Base-by-base conservation (phyloP, 2,888 invertebrate genomes). In the Drymonia ruficornis region DNA sequence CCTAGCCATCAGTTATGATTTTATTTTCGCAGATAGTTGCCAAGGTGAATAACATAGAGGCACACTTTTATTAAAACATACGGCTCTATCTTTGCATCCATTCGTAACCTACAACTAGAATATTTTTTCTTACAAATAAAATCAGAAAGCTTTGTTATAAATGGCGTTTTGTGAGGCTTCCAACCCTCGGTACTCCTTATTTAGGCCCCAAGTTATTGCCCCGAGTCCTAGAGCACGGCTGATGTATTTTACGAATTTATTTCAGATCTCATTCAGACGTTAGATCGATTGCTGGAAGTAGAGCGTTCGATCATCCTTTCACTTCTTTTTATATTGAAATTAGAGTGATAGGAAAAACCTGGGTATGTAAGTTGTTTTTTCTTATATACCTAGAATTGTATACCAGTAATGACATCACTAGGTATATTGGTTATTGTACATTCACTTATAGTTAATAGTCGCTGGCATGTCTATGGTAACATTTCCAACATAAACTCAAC, bases 181-280 rank as follows among this genome's bases (percentile, higher is more conserved):
- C 18, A 54, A 49, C 43, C 43, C 12, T 43, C 43, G 19, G 19
- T 6, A 16, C 42, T 61, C 44, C 49, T 50, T 48, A 56, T 54
- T 34, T 44, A 57, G 48, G 52, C 52, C 45, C 40, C n/a, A 49
- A 61, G 53, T 56, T 63, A 59, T 64, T 53, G 36, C 54, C 47
- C 42, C 9, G 11, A 40, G 19, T 13, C 15, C 19, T 57, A 44
- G 18, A 7, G 43, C 43, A 11, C 40, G 50, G 49, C 50, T 54
- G 52, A 55, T 55, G 63, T 50, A 65, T 59, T 56, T 63, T 52
- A 34, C 42, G 45, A 65, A 59, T 59, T 53, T 61, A 61, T 59
- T 64, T 55, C 52, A 44, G 40, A 62, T 43, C 52, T 49, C 31
- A 19, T 55, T 46, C 49, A 51, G 48, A 51, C 29, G 47, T 16